phyloP scores from a whole-genome alignment of 2,888 invertebrate species.

The Drosophila formosana region DNA sequence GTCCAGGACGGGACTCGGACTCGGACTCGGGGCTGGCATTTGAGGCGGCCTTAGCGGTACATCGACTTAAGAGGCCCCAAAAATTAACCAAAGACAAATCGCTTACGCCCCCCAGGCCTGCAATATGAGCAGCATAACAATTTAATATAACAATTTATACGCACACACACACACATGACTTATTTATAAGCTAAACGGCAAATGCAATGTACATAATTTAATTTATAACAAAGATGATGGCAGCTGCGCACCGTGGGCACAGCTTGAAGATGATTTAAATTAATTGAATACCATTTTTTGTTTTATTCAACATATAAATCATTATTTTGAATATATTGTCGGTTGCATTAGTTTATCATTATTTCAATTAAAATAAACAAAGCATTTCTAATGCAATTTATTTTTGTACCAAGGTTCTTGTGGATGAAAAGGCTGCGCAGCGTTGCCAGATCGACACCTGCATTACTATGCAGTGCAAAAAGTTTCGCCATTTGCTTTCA shows the following conservation, averaged over 20 bases:
- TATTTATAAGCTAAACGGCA: conserved; percentile 12
- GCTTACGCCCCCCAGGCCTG: conserved; percentile 61
- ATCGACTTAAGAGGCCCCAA: conserved; percentile 60
- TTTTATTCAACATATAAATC: neutral
- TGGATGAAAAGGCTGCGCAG: neutral
- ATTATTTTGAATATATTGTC: neutral
- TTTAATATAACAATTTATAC: conserved; percentile 64
- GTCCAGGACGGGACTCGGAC: neutral
- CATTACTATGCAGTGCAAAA: neutral
- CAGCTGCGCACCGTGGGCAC: conserved; percentile 45
- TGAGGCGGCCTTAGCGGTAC: conserved; percentile 68
- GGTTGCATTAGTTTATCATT: no score
- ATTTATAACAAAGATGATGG: conserved; percentile 62
- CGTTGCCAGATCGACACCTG: neutral
- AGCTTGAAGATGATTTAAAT: neutral
- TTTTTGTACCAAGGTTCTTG: no score
- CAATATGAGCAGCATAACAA: conserved; percentile 59
- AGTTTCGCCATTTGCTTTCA: neutral
- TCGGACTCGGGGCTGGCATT: conserved; percentile 32
- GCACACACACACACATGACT: conserved; percentile 7
- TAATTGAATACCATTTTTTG: no score
- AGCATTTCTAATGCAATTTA: no score
- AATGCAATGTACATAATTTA: conserved; percentile 62
- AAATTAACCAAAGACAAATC: conserved; percentile 78
- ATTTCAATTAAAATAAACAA: no score